Base-by-base conservation (phyloP, 2,888 invertebrate genomes). In the Chrysotoxum bicinctum region DNA sequence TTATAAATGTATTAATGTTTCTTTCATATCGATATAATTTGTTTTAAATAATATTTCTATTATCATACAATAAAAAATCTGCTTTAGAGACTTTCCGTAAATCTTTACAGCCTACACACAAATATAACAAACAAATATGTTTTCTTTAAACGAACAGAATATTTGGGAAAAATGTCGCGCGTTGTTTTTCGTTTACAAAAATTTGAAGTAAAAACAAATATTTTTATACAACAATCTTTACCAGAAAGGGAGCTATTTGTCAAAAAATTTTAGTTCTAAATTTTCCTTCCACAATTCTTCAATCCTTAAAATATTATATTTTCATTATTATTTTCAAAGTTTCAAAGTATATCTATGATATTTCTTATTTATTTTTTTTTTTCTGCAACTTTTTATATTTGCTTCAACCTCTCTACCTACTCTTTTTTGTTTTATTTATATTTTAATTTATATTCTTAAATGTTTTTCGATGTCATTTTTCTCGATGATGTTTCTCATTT, bases 331-430 rank as follows among this genome's bases (percentile, higher is more conserved):
- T 62, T n/a, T 35, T 60, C 69, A 19, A 26, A 62, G 2, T 10
- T 40, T 60, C 69, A 19, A 26, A 62, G 2, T 10, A 26, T 60
- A 60, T 43, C n/a, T 60, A 26, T 43, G n/a, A 37, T 19, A 16
- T 19, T 70, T 32, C 16, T 12, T 52, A 16, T 32, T 3, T 43
- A 3, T 26, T 43, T 48, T 75, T 62, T 43, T 14, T 14, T 43
- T 52, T 72, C 50, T 74, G 64, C 74, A 77, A 82, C 37, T 82
- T 40, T 73, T 64, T 54, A 62, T 83, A 62, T 75, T 84, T 72
- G 75, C 86, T 74, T 64, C 69, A 78, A 74, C 82, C 72, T 82
- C 78, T 78, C 82, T 74, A 82, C 82, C 78, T 78, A 78, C 74
- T 86, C 77, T 77, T 68, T 69, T 32, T 56, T 72, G n/a, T 43